Base-by-base conservation (phyloP, 2,888 invertebrate genomes). In the Drosophila kuntzei region DNA sequence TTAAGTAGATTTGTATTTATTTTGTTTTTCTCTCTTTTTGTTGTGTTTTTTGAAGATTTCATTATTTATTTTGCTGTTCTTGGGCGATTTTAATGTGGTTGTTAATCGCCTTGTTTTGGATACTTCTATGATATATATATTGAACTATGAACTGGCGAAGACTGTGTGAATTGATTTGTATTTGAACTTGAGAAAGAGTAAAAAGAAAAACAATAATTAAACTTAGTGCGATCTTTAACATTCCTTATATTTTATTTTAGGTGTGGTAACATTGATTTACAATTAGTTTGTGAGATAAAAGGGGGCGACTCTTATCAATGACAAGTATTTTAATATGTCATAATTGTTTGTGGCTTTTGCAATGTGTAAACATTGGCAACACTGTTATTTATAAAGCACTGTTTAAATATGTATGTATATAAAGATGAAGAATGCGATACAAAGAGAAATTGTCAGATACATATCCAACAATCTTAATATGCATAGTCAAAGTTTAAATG, bases 21-120 rank as follows among this genome's bases (percentile, higher is more conserved):
- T 32, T 34, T 36, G 1, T 25, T 49, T 29, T n/a, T n/a, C 37
- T 16, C 5, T 32, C 3, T 41, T 4, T 44, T 44, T 16, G 12
- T 61, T 8, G 27, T 29, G 27, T 9, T 29, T 49, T n/a, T 34
- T 43, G 18, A 53, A 51, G 34, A 57, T 53, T 57, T 55, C 59
- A 64, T 63, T 79, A 79, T 75, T 79, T 76, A 55, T 69, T 60
- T 73, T 25, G 58, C 57, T 46, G 27, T 73, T 78, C 74, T 46
- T 37, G 29, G 27, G 12, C n/a, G 36, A 55, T 54, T 74, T 57
- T 76, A 75, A 76, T 79, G 59, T 79, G 43, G 58, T 60, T 70
- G 75, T 62, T 76, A 75, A 70, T 79, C 47, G 79, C n/a, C 39
- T 64, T 64, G 44, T 62, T 61, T 47, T 51, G 46, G 37, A 11